Evolutionary conservation across 2,113 vertebrate species (phyloP).

Genomic region (Sula dactylatra): DNA sequence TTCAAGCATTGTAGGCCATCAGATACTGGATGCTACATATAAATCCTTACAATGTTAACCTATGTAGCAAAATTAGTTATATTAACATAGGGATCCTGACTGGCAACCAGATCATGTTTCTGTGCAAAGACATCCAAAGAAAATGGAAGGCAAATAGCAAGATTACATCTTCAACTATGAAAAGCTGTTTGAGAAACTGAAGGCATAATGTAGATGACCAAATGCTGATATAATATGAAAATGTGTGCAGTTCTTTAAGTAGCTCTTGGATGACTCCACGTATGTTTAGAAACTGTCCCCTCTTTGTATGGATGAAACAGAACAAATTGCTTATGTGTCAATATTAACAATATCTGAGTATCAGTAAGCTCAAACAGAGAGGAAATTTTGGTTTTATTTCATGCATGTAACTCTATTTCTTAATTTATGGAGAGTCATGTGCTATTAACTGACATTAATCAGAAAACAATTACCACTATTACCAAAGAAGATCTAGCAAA

Average conservation of each 20-base stretch:
- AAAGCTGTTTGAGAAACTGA: neutral
- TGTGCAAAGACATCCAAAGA: neutral
- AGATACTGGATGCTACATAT: neutral
- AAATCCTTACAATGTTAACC: neutral
- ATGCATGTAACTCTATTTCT: neutral
- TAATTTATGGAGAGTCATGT: neutral
- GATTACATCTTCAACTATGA: neutral
- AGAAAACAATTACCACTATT: neutral
- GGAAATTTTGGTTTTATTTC: neutral
- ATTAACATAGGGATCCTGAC: neutral
- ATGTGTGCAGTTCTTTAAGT: neutral
- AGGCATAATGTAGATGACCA: neutral
- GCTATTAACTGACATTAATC: neutral
- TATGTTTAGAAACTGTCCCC: neutral
- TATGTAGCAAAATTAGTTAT: neutral
- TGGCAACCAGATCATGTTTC: neutral
- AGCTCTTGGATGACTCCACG: neutral
- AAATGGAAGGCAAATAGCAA: neutral
- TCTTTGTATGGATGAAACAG: neutral
- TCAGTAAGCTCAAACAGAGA: neutral
- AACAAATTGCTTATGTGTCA: neutral
- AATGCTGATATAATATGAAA: neutral
- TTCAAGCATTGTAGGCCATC: neutral
- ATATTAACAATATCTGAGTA: neutral
- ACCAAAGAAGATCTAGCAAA: neutral